Evolutionary conservation across 2,113 vertebrate species (phyloP), one percentile per base, ranked within the genome.

Genomic region (Mobula hypostoma): DNA sequence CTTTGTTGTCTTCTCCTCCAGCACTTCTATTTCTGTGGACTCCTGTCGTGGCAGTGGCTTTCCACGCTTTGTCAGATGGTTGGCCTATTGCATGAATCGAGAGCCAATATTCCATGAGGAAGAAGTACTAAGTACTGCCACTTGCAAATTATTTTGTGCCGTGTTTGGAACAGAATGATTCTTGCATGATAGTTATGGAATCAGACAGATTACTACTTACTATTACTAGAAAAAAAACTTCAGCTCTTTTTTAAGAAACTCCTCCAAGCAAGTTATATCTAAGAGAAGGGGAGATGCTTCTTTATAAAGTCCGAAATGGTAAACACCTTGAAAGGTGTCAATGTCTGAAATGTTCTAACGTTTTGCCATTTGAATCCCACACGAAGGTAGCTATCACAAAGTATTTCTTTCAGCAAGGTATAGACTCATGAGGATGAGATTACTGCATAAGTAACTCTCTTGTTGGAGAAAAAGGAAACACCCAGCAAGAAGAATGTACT

Each of bases 1-100:
- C 95, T 98, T 99, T 0, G 96, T 94, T 0, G 97, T 96, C 95
- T 97, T 98, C 94, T 98, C 98, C 85, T 98, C 98, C 0, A 96
- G 96, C 79, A 96, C 95, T 66, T 99, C 98, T 36, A 97, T 95
- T 94, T 99, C 98, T 94, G 97, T 63, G 0, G 98, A 98, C 93
- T 97, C 98, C 94, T 98, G 98, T 68, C 97, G 98, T 94, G 97
- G 95, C 94, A 98, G 95, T 2, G 97, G 96, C 40, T 98, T 97
- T 93, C 97, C 97, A 95, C 97, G 97, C 36, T 97, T 96, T 94
- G 97, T 97, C 95, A 98, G 96, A 95, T 99, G 99, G 95, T 98
- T 98, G 11, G 98, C 98, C 99, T 99, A 94, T 12, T n/a, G 36
- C 14, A 56, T 6, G 21, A 93, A 93, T 56, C 7, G 14, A 17